A percentile compares a stretch with the other conserved stretches of the same genome.
These are phyloP conservation scores for Gisinianus flammeolus DNA, from an alignment of 2,888 invertebrate genomes.

Conservation along the genomic window DNA sequence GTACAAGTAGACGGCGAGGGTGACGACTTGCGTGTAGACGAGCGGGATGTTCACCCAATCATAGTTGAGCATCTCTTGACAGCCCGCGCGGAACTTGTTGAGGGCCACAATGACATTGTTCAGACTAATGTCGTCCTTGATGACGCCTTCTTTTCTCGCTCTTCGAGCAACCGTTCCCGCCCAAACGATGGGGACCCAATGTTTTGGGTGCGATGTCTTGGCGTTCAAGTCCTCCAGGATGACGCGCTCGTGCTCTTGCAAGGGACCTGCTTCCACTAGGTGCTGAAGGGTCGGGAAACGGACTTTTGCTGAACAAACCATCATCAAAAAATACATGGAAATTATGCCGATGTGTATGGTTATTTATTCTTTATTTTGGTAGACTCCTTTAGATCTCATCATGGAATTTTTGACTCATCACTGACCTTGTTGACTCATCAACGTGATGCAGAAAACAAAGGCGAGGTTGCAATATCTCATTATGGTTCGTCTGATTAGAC, in stretches of 20 bases:
- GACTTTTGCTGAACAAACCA: not conserved
- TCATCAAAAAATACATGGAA: not conserved
- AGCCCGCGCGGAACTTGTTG: conserved; percentile 11
- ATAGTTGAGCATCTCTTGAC: conserved; percentile 32
- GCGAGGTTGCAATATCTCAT: conserved; percentile 25
- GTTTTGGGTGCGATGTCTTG: conserved; percentile 58
- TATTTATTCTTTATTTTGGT: no score
- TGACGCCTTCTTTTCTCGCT: conserved; percentile 29
- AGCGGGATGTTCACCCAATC: conserved; percentile 36
- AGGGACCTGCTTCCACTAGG: conserved; percentile 48
- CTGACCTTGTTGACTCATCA: no score
- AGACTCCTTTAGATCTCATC: no score
- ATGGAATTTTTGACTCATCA: no score
- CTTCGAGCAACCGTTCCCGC: conserved; percentile 12
- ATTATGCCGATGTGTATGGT: no score
- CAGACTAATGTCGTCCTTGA: conserved; percentile 31
- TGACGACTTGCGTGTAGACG: conserved; percentile 49
- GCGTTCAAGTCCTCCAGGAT: conserved; percentile 60
- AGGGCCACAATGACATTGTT: conserved; percentile 13
- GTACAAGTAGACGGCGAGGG: conserved; percentile 17
- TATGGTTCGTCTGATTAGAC: conserved; percentile 23
- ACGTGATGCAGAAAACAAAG: conserved; percentile 15
- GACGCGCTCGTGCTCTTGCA: conserved; percentile 61
- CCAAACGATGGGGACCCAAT: conserved; percentile 62
- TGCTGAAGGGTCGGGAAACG: conserved; percentile 29